Evolutionary conservation across 2,113 vertebrate genomes (phyloP), one percentile per base, ranked within the genome.

Genomic region (Hydropotes inermis): DNA sequence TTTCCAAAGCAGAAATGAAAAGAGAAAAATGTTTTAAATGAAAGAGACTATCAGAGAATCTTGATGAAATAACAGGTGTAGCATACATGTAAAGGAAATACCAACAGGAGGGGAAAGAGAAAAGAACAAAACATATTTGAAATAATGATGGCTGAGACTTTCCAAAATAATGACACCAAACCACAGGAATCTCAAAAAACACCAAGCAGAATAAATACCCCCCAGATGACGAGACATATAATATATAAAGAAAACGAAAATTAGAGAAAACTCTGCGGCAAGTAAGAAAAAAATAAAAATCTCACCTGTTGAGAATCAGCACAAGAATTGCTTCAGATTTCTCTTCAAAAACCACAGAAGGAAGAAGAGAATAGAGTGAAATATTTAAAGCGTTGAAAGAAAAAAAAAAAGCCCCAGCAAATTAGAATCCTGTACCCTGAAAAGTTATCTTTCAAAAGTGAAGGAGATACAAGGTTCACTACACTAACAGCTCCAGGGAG

Each of bases 401-500:
- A 27, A 70, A 67, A 67, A 67, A n/a, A 5, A 21, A 33, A 50
- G 47, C 8, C 36, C 12, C 74, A 16, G 17, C 3, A 2, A 78
- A 78, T 13, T 78, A 45, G 39, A 45, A 78, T 45, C 27, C 39
- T 45, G 25, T 45, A 45, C 25, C 39, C 39, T 78, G 13, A 43
- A 78, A 45, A 43, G 43, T 78, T 78, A 78, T 45, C n/a, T 39
- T 28, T 78, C 25, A 78, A 45, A 78, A 78, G 39, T 45, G 39
- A 45, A 78, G 10, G 10, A 60, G 58, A 25, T 99, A 99, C 99
- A 99, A 99, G 99, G 99, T 99, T 98, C 99, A 99, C 95, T 99
- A 99, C 98, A 99, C 99, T 99, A 99, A 99, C 99, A 99, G 99
- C 99, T 99, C 99, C 91, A 99, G 99, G 82, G 99, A 99, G 99